Conservation (phyloP, 1,140 invertebrate genomes). For the Aphaenogaster floridana region DNA sequence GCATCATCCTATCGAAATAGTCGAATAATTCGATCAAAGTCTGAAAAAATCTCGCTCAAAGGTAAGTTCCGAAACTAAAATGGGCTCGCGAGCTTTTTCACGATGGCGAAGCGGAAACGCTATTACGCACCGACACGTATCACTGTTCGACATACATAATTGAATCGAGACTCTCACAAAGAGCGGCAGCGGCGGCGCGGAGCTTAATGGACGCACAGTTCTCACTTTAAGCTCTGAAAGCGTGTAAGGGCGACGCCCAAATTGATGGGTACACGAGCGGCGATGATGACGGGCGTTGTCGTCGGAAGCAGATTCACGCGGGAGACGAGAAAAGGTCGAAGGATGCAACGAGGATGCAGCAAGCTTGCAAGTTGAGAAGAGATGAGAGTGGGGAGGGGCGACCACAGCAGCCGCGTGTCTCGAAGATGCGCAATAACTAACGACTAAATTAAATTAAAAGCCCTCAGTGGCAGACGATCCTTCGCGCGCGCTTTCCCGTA, state of each 20-base stretch:
- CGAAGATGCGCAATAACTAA: conserved; percentile 71
- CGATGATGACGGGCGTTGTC: conserved; percentile 30
- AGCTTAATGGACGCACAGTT: conserved; percentile 69
- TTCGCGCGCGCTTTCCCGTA: conserved; percentile 65
- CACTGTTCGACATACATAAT: conserved; percentile 60
- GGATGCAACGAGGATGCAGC: conserved; percentile 1
- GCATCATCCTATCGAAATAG: conserved; percentile 20
- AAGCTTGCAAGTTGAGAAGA: conserved; percentile 5
- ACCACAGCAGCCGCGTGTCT: conserved; percentile 57
- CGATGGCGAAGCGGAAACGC: conserved; percentile 16
- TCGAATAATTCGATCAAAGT: conserved; percentile 40
- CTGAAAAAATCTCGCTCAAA: conserved; percentile 36
- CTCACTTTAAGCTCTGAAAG: conserved; percentile 69
- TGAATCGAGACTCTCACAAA: conserved; percentile 66
- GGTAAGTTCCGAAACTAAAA: conserved; percentile 31
- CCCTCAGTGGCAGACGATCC: conserved; percentile 69
- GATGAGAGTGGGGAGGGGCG: not conserved
- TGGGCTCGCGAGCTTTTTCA: conserved; percentile 31
- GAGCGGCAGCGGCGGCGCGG: conserved; percentile 10
- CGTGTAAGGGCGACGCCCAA: conserved; percentile 64
- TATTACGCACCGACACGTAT: conserved; percentile 55
- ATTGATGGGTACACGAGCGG: conserved; percentile 65
- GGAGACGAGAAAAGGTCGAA: not conserved
- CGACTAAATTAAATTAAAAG: conserved; percentile 78
- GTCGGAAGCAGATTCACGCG: conserved; percentile 63